Evolutionary conservation across 2,797 vertebrate genomes (phyloP), one percentile per base, ranked within the genome.

Genomic region (Paedocypris micromegethes): DNA sequence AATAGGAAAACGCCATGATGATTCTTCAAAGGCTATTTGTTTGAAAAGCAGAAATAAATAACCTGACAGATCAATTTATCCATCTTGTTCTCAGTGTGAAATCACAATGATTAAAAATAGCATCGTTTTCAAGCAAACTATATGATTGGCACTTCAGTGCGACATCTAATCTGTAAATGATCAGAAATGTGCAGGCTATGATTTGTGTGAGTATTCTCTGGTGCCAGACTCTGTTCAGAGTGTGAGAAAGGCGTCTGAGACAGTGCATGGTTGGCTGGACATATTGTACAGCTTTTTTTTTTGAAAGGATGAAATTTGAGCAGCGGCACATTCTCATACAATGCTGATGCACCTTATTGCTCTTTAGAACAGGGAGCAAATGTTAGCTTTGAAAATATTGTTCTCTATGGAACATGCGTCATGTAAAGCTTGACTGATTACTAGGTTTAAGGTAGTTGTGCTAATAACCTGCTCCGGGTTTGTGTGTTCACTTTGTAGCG

Each of bases 51-150:
- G 53, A 56, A 45, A 56, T 66, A 66, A 48, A 45, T 47, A 7
- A 9, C 55, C 55, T 50, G 65, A 67, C 65, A 67, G 65, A 51
- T 68, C 56, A 52, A 59, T 68, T 57, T 66, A 54, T 55, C 37
- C 39, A 5, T 57, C 53, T 57, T n/a, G 57, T 51, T 46, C 55
- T 44, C 65, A 4, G 47, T 50, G 41, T 53, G 56, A 45, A 41
- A 47, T 47, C 48, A 48, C 38, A 40, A 68, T 55, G 42, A 61
- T 69, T 69, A 55, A 54, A 39, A 48, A 47, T 54, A 61, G 8
- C n/a, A 47, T 47, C 8, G 5, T 47, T 47, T 47, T 47, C 8
- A 47, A 47, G 8, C 8, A 65, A 50, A 41, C 58, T 51, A 3
- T 41, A 37, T 47, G 58, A 59, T 60, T 41, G 49, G 9, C 56